These are phyloP conservation scores for Champsocephalus esox DNA, from an alignment of 2,797 vertebrate species.

Conservation along the genomic window DNA sequence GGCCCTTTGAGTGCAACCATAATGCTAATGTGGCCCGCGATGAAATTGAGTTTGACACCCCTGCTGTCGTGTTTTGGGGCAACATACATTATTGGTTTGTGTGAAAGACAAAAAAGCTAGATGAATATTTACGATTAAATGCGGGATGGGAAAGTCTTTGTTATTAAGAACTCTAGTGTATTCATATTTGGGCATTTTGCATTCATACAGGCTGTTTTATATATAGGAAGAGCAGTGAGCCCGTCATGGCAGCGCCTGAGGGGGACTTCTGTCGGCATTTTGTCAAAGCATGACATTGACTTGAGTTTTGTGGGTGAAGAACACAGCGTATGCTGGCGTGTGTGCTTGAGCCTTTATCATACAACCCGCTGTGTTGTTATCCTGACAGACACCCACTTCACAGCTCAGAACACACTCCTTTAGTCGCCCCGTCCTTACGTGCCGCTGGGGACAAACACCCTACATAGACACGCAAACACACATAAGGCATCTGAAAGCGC, in stretches of 20 bases:
- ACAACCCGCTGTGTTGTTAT: slow-evolving; percentile 55
- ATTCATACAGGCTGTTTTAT: slow-evolving; percentile 42
- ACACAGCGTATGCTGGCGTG: slow-evolving; percentile 24
- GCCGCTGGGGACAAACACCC: slow-evolving; percentile 55
- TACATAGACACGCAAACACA: slow-evolving; percentile 26
- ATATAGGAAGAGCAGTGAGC: slow-evolving; percentile 40
- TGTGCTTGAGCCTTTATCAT: slow-evolving; percentile 52
- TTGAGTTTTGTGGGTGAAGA: slow-evolving; percentile 46
- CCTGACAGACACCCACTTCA: slow-evolving; percentile 74
- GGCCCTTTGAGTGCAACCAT: too few species aligned
- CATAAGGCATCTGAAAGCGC: slow-evolving; percentile 24
- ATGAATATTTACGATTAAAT: slow-evolving; percentile 32
- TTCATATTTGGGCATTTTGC: slow-evolving; percentile 16
- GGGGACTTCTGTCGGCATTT: slow-evolving; percentile 47
- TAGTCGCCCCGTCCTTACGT: slow-evolving; percentile 49
- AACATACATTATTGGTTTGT: slow-evolving; percentile 40
- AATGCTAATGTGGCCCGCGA: too few species aligned
- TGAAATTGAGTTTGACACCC: too few species aligned
- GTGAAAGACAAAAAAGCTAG: slow-evolving; percentile 8
- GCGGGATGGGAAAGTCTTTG: slow-evolving; percentile 5
- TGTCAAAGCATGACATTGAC: slow-evolving; percentile 55
- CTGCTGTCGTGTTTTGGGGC: slow-evolving; percentile 15
- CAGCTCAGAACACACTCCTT: slow-evolving; percentile 70
- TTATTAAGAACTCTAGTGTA: slow-evolving; percentile 33
- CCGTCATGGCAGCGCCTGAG: slow-evolving; percentile 22